Percentiles rank a stretch among this genome's conserved stretches.
Evolutionary conservation across 2,113 vertebrate species (phyloP).

Genomic region (Podilymbus podiceps): DNA sequence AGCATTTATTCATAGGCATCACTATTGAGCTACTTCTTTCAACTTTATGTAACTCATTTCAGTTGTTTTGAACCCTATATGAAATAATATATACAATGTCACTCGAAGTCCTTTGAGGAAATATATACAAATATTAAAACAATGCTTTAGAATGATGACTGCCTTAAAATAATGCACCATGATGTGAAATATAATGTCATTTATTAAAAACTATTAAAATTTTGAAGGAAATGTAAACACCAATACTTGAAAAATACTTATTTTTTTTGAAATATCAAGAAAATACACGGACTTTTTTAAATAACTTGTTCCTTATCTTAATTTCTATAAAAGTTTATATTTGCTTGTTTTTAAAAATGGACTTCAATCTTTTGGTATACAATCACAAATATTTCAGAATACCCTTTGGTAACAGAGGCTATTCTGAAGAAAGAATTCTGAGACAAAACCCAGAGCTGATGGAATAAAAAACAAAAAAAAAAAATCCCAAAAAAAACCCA

Average conservation of each 20-base stretch:
- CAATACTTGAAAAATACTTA: background rate
- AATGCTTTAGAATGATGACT: background rate
- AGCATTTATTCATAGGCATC: background rate
- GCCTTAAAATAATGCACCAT: background rate
- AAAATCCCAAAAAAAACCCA: too few relatives aligned
- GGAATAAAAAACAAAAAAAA: background rate
- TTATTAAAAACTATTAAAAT: background rate
- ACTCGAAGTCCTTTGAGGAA: background rate
- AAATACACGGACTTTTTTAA: background rate
- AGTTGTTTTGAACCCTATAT: background rate
- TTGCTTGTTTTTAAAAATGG: background rate
- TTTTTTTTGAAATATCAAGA: background rate
- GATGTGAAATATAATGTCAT: background rate
- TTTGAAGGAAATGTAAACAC: background rate
- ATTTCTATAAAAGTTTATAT: background rate
- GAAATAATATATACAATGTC: background rate
- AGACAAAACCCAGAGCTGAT: background rate
- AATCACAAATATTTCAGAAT: background rate
- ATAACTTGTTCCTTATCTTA: background rate
- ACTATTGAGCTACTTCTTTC: background rate
- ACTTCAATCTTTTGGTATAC: background rate
- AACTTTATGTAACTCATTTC: background rate
- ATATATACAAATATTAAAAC: background rate
- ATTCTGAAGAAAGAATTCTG: background rate
- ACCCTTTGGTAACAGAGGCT: background rate